A percentile compares a stretch with the other conserved stretches of the same genome.
phyloP scores from a whole-genome alignment of 23 tunicate genomes.

The Halocynthia roretzi region DNA sequence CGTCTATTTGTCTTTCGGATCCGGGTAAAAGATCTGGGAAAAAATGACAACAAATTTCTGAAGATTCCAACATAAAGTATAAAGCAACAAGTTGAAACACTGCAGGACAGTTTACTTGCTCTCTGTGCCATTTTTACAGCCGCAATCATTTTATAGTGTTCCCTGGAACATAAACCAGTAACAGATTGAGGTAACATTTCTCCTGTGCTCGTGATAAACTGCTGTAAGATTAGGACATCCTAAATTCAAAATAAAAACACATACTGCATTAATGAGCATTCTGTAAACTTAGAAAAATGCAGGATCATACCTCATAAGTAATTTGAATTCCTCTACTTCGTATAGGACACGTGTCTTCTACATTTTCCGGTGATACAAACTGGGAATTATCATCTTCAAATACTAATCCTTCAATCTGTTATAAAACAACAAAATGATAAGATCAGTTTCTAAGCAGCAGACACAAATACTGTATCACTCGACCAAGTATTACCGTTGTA shows the following conservation, averaged over 20 bases:
- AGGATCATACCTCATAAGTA: constrained; percentile 35
- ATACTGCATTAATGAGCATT: too few species aligned
- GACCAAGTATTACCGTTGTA: too few species aligned
- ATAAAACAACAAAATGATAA: too few species aligned
- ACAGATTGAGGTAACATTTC: constrained; percentile 42
- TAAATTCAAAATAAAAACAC: constrained; percentile 11
- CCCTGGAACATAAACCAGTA: constrained; percentile 50
- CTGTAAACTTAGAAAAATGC: too few species aligned
- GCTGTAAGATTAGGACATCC: constrained; percentile 80
- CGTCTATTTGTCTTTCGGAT: constrained; percentile 24
- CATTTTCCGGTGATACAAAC: constrained; percentile 1
- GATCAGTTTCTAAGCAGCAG: too few species aligned
- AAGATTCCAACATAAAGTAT: background rate
- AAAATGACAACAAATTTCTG: background rate
- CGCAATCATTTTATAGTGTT: constrained; percentile 56
- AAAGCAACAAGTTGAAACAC: background rate
- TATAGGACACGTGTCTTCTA: constrained; percentile 56
- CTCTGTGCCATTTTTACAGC: constrained; percentile 87
- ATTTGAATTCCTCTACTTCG: constrained; percentile 80
- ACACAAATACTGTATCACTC: too few species aligned
- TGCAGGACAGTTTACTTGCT: constrained; percentile 43
- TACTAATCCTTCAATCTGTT: constrained; percentile 8
- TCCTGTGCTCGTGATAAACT: constrained; percentile 64
- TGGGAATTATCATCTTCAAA: constrained; percentile 22
- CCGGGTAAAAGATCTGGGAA: constrained; percentile 69